Percentiles rank a stretch among this genome's conserved stretches.
These are phyloP conservation scores for Leuciscus waleckii DNA, from an alignment of 2,797 vertebrate species.

Conservation along the genomic window DNA sequence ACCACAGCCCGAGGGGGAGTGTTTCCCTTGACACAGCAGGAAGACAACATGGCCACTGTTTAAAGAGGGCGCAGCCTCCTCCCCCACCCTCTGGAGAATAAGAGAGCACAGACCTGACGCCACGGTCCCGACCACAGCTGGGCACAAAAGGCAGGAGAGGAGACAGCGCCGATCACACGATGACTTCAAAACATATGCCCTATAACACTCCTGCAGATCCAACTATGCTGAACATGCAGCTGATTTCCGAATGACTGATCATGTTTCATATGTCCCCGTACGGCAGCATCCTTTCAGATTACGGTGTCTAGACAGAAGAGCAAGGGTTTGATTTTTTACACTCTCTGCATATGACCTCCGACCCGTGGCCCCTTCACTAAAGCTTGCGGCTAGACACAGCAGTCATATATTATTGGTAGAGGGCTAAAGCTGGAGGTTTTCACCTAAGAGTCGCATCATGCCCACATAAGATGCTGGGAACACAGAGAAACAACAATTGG, in stretches of 20 bases:
- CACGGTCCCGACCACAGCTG: constrained; percentile 48
- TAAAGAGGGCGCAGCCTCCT: constrained; percentile 76
- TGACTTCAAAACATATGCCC: neutral
- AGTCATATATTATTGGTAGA: constrained; percentile 22
- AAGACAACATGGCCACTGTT: constrained; percentile 70
- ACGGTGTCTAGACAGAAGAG: constrained; percentile 31
- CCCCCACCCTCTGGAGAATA: constrained; percentile 78
- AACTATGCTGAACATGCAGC: neutral
- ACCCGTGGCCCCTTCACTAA: constrained; percentile 40
- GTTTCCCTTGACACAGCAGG: constrained; percentile 69
- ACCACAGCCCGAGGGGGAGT: constrained; percentile 64
- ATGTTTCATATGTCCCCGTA: constrained; percentile 1
- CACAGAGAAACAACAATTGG: neutral
- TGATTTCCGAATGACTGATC: neutral
- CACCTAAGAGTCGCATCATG: neutral
- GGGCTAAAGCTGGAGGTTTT: neutral
- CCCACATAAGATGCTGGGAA: neutral
- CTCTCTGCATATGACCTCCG: constrained; percentile 24
- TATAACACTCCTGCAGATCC: constrained; percentile 28
- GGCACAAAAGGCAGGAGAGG: constrained; percentile 52
- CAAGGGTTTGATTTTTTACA: constrained; percentile 35
- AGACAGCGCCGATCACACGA: neutral
- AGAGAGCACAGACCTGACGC: constrained; percentile 69
- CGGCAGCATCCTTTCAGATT: constrained; percentile 34
- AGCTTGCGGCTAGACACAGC: constrained; percentile 30